A percentile compares a stretch with the other conserved stretches of the same genome.
Evolutionary conservation across 2,113 vertebrate genomes (phyloP).

Genomic region (Jaculus jaculus): DNA sequence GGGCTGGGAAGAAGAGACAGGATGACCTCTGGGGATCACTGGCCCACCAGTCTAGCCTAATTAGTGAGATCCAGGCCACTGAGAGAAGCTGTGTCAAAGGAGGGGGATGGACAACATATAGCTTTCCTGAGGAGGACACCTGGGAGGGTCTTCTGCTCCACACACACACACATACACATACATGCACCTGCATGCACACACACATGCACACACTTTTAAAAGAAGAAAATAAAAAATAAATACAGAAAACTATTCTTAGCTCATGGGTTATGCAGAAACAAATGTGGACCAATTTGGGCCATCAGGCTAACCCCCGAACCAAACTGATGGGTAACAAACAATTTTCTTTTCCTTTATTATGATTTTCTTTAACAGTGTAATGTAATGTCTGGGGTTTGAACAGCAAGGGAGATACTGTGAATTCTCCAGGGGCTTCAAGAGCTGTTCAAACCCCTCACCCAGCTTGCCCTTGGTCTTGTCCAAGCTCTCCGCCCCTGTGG

Average conservation of each 20-base stretch:
- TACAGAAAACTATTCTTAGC: not conserved
- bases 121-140: too few relatives aligned
- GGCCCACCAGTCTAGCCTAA: too few relatives aligned
- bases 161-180: too few relatives aligned
- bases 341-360: conserved; percentile 1
- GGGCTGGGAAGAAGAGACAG: too few relatives aligned
- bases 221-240: too few relatives aligned
- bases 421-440: not conserved
- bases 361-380: not conserved
- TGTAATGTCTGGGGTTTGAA: conserved; percentile 24
- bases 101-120: too few relatives aligned
- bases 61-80: too few relatives aligned
- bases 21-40: too few relatives aligned
- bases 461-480: not conserved
- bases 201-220: too few relatives aligned
- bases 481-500: not conserved
- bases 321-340: not conserved
- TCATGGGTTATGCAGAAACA: not conserved
- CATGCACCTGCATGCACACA: too few relatives aligned
- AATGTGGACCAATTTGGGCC: not conserved
- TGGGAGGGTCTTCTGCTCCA: too few relatives aligned
- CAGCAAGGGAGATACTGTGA: not conserved
- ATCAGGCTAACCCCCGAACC: not conserved
- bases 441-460: not conserved
- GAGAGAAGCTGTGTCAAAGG: too few relatives aligned